phyloP scores from a whole-genome alignment of 1,140 invertebrate genomes.

The Drosophila kikkawai region DNA sequence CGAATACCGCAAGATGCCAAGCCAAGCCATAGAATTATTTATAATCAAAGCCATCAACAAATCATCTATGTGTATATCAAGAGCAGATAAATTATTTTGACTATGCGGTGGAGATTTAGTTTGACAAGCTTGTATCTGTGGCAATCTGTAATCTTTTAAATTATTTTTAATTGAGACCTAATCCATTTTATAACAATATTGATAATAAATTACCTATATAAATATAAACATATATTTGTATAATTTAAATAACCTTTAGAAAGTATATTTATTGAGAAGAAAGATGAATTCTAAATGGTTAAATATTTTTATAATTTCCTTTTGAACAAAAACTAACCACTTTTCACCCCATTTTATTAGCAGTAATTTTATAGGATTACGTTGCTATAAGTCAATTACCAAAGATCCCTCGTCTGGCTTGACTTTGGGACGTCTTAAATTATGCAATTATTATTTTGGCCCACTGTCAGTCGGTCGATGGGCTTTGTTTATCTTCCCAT shows the following conservation, averaged over 20 bases:
- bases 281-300: too few species aligned
- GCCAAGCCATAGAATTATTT: slow-evolving; percentile 8
- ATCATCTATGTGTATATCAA: slow-evolving; percentile 3
- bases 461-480: slow-evolving; percentile 21
- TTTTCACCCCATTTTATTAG: slow-evolving; percentile 2
- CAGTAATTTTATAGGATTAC: background rate
- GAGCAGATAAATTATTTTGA: slow-evolving; percentile 4
- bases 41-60: slow-evolving; percentile 13
- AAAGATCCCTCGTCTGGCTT: background rate
- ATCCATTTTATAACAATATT: too few species aligned
- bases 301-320: too few species aligned
- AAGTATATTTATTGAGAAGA: too few species aligned
- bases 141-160: background rate
- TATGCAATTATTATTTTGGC: slow-evolving; percentile 49
- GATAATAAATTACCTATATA: too few species aligned
- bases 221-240: background rate
- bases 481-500: slow-evolving; percentile 36
- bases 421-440: slow-evolving; percentile 21
- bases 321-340: background rate
- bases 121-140: background rate
- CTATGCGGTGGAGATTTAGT: background rate
- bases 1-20: slow-evolving; percentile 14
- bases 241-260: background rate
- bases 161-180: too few species aligned
- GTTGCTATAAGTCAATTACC: slow-evolving; percentile 5